phyloP scores from a whole-genome alignment of 2,113 vertebrate genomes.

The Protobothrops mucrosquamatus region DNA sequence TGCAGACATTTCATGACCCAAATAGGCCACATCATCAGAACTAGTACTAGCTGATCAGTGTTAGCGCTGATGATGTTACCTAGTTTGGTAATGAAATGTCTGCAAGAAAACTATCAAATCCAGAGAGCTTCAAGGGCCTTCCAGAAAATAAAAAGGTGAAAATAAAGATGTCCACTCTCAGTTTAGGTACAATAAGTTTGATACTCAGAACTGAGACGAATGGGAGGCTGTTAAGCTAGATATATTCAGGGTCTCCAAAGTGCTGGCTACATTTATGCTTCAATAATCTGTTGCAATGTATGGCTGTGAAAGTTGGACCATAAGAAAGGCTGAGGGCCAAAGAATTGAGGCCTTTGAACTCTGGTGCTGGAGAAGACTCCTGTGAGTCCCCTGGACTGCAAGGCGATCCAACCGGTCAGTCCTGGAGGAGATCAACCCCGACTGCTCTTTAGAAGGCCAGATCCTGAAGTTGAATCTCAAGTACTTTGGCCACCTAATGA shows the following conservation, averaged over 20 bases:
- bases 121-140: neutral
- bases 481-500: too few species aligned
- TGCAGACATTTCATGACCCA: too few species aligned
- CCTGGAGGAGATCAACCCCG: too few species aligned
- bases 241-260: neutral
- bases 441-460: too few species aligned
- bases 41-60: neutral
- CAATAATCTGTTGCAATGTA: neutral
- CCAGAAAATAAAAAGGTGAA: neutral
- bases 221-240: neutral
- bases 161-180: neutral
- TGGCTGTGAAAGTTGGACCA: too few species aligned
- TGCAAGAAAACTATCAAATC: neutral
- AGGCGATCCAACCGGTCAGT: too few species aligned
- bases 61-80: neutral
- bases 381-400: too few species aligned
- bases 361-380: too few species aligned
- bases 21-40: neutral
- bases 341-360: too few species aligned
- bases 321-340: too few species aligned
- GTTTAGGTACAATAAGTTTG: neutral
- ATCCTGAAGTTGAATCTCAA: too few species aligned
- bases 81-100: neutral
- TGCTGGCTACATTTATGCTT: neutral
- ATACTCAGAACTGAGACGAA: neutral